phyloP scores from a whole-genome alignment of 2,888 invertebrate genomes.

The Pyrgus malvae region DNA sequence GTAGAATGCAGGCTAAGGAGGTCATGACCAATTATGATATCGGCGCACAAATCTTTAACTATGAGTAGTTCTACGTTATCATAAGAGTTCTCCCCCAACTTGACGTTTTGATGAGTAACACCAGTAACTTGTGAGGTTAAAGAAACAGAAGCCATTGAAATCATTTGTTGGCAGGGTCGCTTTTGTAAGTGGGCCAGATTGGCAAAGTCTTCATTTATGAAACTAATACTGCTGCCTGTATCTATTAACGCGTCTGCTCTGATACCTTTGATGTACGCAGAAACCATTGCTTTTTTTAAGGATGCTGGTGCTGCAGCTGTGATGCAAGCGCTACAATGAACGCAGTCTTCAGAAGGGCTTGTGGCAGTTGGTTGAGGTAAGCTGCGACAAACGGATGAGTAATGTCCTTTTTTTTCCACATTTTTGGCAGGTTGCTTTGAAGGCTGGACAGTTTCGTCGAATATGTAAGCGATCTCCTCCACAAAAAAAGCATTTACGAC shows the following conservation, averaged over 20 bases:
- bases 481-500: neutral
- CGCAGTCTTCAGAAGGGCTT: neutral
- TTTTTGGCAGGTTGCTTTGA: neutral
- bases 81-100: neutral
- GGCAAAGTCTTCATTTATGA: neutral
- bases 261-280: neutral
- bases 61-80: neutral
- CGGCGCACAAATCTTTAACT: neutral
- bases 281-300: neutral
- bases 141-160: neutral
- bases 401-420: neutral
- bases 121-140: neutral
- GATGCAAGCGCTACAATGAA: neutral
- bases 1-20: neutral
- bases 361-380: neutral
- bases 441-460: neutral
- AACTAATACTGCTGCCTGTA: constrained; percentile 10
- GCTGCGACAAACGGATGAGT: neutral
- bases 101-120: neutral
- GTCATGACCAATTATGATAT: constrained; percentile 1
- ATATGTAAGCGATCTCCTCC: neutral
- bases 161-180: neutral
- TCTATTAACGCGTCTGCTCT: neutral
- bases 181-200: neutral
- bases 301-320: neutral